A percentile compares a stretch with the other conserved stretches of the same genome.
Conservation (phyloP, 2,888 invertebrate genomes). For the Drosophila melanosoma region DNA sequence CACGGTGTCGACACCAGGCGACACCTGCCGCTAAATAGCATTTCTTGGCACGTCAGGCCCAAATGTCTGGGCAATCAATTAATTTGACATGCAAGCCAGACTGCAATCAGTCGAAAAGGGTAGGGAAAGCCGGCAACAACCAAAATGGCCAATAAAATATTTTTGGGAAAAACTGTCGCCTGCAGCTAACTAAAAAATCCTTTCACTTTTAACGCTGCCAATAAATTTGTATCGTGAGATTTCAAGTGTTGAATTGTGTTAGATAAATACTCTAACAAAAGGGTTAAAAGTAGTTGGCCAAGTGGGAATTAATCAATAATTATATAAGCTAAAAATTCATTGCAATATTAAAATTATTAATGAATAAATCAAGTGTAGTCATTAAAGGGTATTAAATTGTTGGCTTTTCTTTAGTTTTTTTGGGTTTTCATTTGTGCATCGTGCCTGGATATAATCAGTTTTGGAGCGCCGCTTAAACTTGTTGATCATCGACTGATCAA, state of each 20-base stretch:
- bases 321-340: background rate
- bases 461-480: constrained; percentile 24
- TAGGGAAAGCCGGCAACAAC: constrained; percentile 49
- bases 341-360: background rate
- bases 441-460: constrained; percentile 17
- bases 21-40: constrained; percentile 57
- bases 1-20: constrained; percentile 60
- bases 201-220: constrained; percentile 66
- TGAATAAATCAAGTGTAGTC: background rate
- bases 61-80: constrained; percentile 63
- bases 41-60: constrained; percentile 54
- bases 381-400: constrained; percentile 14
- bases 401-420: background rate
- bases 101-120: constrained; percentile 50
- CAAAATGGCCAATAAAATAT: constrained; percentile 40
- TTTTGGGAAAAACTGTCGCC: constrained; percentile 12
- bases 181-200: constrained; percentile 59
- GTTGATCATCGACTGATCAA: constrained; percentile 60
- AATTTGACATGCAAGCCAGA: constrained; percentile 75
- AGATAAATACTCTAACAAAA: constrained; percentile 8
- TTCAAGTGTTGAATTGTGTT: constrained; percentile 26
- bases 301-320: background rate
- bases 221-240: constrained; percentile 63
- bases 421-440: background rate
- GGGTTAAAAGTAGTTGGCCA: background rate